These are phyloP conservation scores for Drosophila nasuta DNA, from an alignment of 1,140 invertebrate species.

Conservation along the genomic window DNA sequence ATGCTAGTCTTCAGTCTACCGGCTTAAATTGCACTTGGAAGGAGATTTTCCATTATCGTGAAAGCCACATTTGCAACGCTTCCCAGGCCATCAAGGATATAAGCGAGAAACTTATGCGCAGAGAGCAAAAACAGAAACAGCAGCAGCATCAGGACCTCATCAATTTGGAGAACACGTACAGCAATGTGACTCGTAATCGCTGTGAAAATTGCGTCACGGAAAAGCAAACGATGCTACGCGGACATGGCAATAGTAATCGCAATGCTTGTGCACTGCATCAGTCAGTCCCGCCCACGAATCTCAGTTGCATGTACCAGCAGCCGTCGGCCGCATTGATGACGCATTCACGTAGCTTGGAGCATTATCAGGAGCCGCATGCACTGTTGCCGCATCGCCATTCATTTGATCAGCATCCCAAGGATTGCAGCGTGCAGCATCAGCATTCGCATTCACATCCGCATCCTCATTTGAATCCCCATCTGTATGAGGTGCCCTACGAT, in stretches of 20 bases:
- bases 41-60: conserved; percentile 89
- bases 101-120: conserved; percentile 64
- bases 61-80: conserved; percentile 87
- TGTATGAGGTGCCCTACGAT: conserved; percentile 80
- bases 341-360: conserved; percentile 83
- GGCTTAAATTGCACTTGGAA: conserved; percentile 86
- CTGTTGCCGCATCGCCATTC: conserved; percentile 79
- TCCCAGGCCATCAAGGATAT: conserved; percentile 73
- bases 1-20: conserved; percentile 63
- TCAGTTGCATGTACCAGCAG: conserved; percentile 47
- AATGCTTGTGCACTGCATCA: conserved; percentile 58
- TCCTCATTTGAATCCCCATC: conserved; percentile 32
- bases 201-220: conserved; percentile 34
- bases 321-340: conserved; percentile 62
- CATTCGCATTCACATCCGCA: conserved; percentile 25
- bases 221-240: conserved; percentile 31
- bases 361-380: conserved; percentile 77
- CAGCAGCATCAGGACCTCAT: conserved; percentile 20
- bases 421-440: conserved; percentile 43
- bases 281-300: conserved; percentile 49
- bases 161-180: conserved; percentile 67
- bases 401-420: conserved; percentile 80
- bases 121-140: conserved; percentile 46
- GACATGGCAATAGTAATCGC: conserved; percentile 18
- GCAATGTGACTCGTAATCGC: conserved; percentile 56